Base-by-base conservation (phyloP, 1,140 invertebrate genomes). In the Papilio machaon region DNA sequence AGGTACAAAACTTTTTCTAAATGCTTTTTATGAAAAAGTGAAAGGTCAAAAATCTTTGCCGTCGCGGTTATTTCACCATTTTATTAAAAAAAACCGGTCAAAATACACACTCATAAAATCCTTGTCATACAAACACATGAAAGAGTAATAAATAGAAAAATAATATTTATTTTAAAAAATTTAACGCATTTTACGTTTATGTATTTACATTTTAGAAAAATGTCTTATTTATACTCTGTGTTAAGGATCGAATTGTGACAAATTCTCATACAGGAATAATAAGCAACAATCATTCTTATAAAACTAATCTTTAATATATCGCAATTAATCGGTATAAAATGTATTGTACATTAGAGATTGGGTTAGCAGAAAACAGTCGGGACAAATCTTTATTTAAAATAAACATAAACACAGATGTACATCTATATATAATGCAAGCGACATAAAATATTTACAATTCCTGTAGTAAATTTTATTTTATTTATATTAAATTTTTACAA, bases 301-400 rank as follows among this genome's bases (percentile, higher is more conserved):
- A 84, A 82, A 84, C 83, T 82, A 84, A 49, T 58, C 43, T 84
- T 84, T 83, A 82, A 83, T 82, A 83, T 80, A 64, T 15, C 73
- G 73, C 81, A 85, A 70, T 82, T 60, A 79, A 82, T 78, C 52
- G 83, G 83, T 84, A 85, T 75, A 87, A 85, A 85, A 87, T 70
- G 23, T 75, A 60, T 54, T 23, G 64, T 54, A 43, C 47, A 60
- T 79, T 67, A 67, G 15, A 79, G 77, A 79, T 79, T 78, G 19
- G 19, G 76, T 60, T 67, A 79, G 77, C 43, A 67, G 38, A 79
- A 35, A 43, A 67, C 58, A 13, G 58, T 64, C 43, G 76, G 58
- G 15, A 70, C 30, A 70, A 70, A 70, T 70, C 30, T 70, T 70
- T 38, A 70, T 35, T 70, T 70, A 6, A 54, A 54, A 54, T 17